Evolutionary conservation across 2,888 invertebrate genomes (phyloP).

Genomic region (Aphidoletes aphidimyza): DNA sequence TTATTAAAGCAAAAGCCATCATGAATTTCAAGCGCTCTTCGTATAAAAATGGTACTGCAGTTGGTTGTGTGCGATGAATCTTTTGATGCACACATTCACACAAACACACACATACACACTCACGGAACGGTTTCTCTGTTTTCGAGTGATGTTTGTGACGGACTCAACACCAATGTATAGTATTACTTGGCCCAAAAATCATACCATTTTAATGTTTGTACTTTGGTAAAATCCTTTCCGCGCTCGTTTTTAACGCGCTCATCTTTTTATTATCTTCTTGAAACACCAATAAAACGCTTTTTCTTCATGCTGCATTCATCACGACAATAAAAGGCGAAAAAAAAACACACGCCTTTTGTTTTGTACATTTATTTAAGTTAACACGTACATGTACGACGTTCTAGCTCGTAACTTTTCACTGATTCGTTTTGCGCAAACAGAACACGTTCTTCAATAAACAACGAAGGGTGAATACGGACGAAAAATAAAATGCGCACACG

Average conservation of each 20-base stretch:
- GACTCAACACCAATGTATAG: too few species aligned
- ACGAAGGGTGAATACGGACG: neutral
- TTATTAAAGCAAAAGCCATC: neutral
- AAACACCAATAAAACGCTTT: conserved; percentile 15
- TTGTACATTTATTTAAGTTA: neutral
- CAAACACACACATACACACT: too few species aligned
- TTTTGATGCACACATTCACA: neutral
- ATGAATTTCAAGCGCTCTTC: neutral
- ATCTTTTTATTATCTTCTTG: conserved; percentile 42
- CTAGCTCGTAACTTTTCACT: neutral
- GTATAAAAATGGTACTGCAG: neutral
- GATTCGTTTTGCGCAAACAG: conserved; percentile 8
- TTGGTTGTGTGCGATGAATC: neutral
- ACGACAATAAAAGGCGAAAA: conserved; percentile 6
- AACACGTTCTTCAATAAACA: conserved; percentile 38
- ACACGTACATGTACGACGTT: neutral
- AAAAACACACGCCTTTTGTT: conserved; percentile 40
- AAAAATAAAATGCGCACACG: neutral
- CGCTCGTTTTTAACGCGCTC: neutral
- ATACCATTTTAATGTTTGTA: conserved; percentile 2
- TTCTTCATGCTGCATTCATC: neutral
- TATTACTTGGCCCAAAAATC: neutral
- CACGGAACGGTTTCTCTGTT: too few species aligned
- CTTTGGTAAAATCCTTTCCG: neutral
- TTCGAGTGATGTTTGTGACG: too few species aligned